Evolutionary conservation across 2,888 invertebrate species (phyloP).

Genomic region (Mycogona germanica): DNA sequence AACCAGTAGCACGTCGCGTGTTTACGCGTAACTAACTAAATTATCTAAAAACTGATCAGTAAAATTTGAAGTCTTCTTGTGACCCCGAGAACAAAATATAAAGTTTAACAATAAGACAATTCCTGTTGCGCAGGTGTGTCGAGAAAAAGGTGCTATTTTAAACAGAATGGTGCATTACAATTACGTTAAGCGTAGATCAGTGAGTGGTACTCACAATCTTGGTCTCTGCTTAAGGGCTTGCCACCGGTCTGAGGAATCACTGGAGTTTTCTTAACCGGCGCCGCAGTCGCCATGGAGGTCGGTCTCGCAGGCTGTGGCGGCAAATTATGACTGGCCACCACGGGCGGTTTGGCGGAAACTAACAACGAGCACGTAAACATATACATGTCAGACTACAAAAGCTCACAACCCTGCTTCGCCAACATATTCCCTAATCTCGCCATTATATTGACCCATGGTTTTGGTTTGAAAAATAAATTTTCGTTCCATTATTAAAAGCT

Average conservation of each 20-base stretch:
- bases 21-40: too few relatives aligned
- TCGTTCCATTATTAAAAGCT: too few relatives aligned
- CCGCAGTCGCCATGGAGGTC: conserved; percentile 25
- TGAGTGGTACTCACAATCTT: conserved; percentile 10
- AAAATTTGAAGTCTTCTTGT: too few relatives aligned
- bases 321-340: conserved; percentile 26
- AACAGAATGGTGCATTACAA: neutral
- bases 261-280: conserved; percentile 23
- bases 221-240: neutral
- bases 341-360: too few relatives aligned
- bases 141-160: neutral
- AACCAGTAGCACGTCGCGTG: too few relatives aligned
- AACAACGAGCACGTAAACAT: neutral
- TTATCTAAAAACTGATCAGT: too few relatives aligned
- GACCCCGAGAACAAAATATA: too few relatives aligned
- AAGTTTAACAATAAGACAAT: neutral
- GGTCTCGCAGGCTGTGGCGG: conserved; percentile 26
- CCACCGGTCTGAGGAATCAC: neutral
- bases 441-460: too few relatives aligned
- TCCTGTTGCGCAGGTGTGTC: neutral
- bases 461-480: too few relatives aligned
- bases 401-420: too few relatives aligned
- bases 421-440: too few relatives aligned
- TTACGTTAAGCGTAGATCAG: neutral
- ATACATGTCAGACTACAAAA: too few relatives aligned